Percentiles rank a stretch among this genome's conserved stretches.
phyloP scores from a whole-genome alignment of 1,140 invertebrate species.

The Sitobion miscanthi region DNA sequence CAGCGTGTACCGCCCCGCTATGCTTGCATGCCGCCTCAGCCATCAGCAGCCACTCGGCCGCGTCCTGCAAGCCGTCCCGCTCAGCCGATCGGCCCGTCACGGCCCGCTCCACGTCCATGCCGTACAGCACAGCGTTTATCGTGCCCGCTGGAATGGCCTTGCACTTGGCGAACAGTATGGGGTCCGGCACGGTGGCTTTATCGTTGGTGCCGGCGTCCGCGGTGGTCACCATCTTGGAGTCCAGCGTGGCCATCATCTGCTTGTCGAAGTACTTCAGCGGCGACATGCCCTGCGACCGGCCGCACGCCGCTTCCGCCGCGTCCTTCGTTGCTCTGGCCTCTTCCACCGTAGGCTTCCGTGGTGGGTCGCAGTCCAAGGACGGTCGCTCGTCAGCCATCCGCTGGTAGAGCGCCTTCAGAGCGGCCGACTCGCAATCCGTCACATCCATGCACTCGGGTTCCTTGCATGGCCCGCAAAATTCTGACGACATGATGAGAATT shows the following conservation, averaged over 20 bases:
- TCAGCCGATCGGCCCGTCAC: conserved; percentile 5
- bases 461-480: background rate
- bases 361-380: background rate
- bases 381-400: conserved; percentile 3
- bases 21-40: conserved; percentile 52
- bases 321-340: too few species aligned
- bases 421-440: background rate
- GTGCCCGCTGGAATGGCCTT: background rate
- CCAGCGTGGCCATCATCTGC: background rate
- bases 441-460: background rate
- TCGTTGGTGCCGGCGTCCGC: background rate
- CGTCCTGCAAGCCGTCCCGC: conserved; percentile 5
- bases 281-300: background rate
- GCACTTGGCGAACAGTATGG: conserved; percentile 12
- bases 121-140: background rate
- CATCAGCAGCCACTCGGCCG: conserved; percentile 16
- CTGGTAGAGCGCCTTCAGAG: conserved; percentile 30
- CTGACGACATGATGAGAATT: background rate
- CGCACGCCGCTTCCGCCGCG: background rate
- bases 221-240: background rate
- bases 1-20: conserved; percentile 38
- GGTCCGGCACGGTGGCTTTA: background rate
- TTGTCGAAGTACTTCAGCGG: conserved; percentile 10
- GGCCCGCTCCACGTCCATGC: conserved; percentile 24
- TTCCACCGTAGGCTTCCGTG: background rate